Evolutionary conservation across 2,113 vertebrate species (phyloP).

Genomic region (Copsychus sechellarum): DNA sequence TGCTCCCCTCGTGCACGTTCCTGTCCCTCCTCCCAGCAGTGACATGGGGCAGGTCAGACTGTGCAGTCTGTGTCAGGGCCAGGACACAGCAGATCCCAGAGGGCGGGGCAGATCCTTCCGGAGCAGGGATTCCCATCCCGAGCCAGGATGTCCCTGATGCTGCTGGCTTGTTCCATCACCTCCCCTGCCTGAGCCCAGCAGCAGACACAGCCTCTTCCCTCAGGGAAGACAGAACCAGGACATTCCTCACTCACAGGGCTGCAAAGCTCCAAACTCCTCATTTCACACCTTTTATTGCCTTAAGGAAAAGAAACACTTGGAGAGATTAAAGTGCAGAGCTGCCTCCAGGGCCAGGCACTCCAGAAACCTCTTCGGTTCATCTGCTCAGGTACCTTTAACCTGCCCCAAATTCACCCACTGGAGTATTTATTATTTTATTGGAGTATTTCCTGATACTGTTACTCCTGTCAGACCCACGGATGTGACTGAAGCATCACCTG

Average conservation of each 20-base stretch:
- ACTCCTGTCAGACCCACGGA: not conserved
- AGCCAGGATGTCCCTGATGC: accelerated
- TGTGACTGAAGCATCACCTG: not conserved
- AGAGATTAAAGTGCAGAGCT: slow-evolving; percentile 42
- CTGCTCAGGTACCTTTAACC: not conserved
- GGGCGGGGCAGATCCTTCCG: accelerated
- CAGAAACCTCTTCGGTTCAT: accelerated
- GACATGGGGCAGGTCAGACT: not conserved
- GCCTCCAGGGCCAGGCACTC: not conserved
- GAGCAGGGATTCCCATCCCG: not conserved
- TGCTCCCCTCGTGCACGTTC: not conserved
- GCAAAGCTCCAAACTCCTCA: not conserved
- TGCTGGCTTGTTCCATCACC: not conserved
- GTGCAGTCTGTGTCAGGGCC: not conserved
- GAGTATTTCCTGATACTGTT: not conserved
- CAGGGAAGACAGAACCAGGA: not conserved
- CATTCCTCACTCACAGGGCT: not conserved
- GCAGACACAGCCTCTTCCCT: not conserved
- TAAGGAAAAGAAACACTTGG: not conserved
- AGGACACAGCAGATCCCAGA: not conserved
- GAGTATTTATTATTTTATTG: not conserved
- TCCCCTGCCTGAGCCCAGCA: not conserved
- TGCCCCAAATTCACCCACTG: not conserved
- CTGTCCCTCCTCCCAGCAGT: not conserved
- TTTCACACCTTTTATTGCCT: slow-evolving; percentile 36